Conservation (phyloP, 2,797 vertebrate genomes). For the Apogon talboti region DNA sequence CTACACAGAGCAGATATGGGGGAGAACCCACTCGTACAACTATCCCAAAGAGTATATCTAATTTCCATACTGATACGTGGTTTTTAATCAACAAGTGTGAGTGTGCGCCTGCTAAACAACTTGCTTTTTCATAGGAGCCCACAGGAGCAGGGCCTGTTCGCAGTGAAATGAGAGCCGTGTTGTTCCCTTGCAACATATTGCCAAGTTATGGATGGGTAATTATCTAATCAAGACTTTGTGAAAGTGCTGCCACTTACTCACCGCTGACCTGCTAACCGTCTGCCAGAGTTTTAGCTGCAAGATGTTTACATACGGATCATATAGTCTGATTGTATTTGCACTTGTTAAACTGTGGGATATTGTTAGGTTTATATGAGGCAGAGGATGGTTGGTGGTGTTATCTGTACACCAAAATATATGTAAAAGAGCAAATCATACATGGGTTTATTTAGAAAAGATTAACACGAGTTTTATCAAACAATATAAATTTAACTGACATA, state of each 20-base stretch:
- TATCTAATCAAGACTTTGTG: slow-evolving; percentile 81
- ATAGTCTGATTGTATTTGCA: slow-evolving; percentile 5
- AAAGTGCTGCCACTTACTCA: slow-evolving; percentile 71
- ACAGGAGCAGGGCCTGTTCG: slow-evolving; percentile 58
- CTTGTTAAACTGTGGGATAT: neutral
- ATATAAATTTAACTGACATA: neutral
- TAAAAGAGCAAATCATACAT: slow-evolving; percentile 2
- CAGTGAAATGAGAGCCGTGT: slow-evolving; percentile 67
- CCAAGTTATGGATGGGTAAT: slow-evolving; percentile 80
- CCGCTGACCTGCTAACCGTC: slow-evolving; percentile 74
- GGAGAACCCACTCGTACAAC: slow-evolving; percentile 9
- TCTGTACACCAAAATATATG: neutral
- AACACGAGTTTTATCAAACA: neutral
- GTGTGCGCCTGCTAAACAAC: slow-evolving; percentile 50
- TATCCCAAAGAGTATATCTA: slow-evolving; percentile 34
- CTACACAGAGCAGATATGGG: too few relatives aligned
- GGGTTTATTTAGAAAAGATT: neutral
- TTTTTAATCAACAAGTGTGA: slow-evolving; percentile 68
- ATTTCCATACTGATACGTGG: slow-evolving; percentile 43
- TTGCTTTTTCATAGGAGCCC: slow-evolving; percentile 51
- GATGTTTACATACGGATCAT: slow-evolving; percentile 33
- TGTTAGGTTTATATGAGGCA: slow-evolving; percentile 8
- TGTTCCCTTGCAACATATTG: slow-evolving; percentile 78
- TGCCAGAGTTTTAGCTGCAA: slow-evolving; percentile 51
- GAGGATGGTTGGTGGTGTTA: neutral